These are phyloP conservation scores for Hippopotamus amphibius DNA, from an alignment of 2,113 vertebrate genomes.

Conservation along the genomic window DNA sequence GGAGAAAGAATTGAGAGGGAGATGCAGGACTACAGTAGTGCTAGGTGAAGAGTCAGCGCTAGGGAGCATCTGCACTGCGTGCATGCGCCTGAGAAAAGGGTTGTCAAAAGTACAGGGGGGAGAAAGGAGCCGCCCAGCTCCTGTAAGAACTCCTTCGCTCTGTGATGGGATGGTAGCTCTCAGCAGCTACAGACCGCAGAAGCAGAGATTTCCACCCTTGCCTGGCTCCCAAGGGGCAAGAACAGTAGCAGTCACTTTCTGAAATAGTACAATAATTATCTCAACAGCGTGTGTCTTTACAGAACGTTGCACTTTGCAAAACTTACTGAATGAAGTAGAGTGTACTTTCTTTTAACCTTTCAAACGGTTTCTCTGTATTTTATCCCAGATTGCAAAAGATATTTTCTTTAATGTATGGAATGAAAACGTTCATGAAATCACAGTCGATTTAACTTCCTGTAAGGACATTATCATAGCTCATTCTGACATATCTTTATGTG, in stretches of 20 bases:
- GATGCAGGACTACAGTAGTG: rapidly evolving
- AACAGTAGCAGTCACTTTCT: no score
- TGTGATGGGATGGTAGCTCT: rapidly evolving
- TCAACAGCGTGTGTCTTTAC: background rate
- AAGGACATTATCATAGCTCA: background rate
- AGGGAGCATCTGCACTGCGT: rapidly evolving
- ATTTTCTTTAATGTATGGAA: background rate
- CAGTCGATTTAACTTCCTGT: background rate
- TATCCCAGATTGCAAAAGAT: background rate
- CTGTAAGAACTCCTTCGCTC: background rate
- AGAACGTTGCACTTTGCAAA: background rate
- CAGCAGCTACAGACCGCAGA: background rate
- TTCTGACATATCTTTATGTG: background rate
- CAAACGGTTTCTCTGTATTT: background rate
- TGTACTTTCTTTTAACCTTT: background rate
- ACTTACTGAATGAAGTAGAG: background rate
- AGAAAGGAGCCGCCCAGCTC: background rate
- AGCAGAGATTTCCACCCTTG: background rate
- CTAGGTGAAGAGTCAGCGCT: background rate
- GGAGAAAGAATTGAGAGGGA: background rate
- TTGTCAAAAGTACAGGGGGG: background rate
- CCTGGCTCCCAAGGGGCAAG: no score
- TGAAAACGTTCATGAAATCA: conserved; percentile 20
- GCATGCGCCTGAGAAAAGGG: background rate
- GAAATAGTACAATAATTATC: background rate